Percentiles rank a stretch among this genome's conserved stretches.
These are phyloP conservation scores for Callipepla californica DNA, from an alignment of 2,113 vertebrate species.

Conservation along the genomic window DNA sequence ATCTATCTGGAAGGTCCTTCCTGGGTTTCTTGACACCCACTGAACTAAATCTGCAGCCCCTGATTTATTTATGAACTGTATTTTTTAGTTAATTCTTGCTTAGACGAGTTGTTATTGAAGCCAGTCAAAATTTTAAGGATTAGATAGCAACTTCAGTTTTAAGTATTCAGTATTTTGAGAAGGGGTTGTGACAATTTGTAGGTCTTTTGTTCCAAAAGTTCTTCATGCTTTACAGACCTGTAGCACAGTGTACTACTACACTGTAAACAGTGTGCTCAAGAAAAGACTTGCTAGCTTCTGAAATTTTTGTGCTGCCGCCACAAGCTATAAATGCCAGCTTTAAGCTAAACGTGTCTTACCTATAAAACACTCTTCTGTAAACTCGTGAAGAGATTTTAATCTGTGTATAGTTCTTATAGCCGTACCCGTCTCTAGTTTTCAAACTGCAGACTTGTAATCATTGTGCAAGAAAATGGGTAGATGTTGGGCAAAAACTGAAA, in stretches of 20 bases:
- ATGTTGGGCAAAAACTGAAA: slow-evolving; percentile 14
- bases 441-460: not conserved
- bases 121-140: not conserved
- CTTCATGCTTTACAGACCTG: not conserved
- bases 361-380: slow-evolving; percentile 40
- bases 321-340: slow-evolving; percentile 51
- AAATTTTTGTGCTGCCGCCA: not conserved
- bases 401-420: slow-evolving; percentile 14
- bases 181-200: not conserved
- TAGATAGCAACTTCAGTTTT: not conserved
- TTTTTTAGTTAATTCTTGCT: not conserved
- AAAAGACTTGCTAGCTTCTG: not conserved
- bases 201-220: not conserved
- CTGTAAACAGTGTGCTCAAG: not conserved
- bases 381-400: slow-evolving; percentile 21
- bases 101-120: not conserved
- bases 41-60: not conserved
- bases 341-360: slow-evolving; percentile 20
- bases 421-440: slow-evolving; percentile 25
- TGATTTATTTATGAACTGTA: not conserved
- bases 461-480: slow-evolving; percentile 8
- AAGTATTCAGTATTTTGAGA: not conserved
- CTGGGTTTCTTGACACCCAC: not conserved
- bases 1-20: slow-evolving; percentile 7
- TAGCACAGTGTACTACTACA: not conserved